Conservation (phyloP, 2,888 invertebrate species). For the Folsomia manolachei region DNA sequence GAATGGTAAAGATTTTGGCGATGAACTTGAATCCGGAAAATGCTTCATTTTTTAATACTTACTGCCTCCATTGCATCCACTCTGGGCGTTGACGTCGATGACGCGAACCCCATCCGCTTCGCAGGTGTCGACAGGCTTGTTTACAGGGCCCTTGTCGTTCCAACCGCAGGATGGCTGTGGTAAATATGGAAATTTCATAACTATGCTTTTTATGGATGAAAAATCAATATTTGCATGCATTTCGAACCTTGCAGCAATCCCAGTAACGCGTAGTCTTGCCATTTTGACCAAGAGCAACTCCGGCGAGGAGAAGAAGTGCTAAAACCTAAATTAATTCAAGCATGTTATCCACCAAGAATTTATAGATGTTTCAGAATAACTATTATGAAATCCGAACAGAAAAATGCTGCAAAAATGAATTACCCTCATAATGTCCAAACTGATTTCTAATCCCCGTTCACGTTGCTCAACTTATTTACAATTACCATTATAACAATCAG, state of each 20-base stretch:
- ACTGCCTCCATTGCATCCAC: slow-evolving; percentile 37
- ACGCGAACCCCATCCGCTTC: slow-evolving; percentile 21
- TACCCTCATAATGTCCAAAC: not conserved
- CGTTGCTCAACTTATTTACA: too few relatives aligned
- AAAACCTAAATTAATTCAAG: too few relatives aligned
- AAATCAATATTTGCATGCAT: too few relatives aligned
- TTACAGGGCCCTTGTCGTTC: slow-evolving; percentile 29
- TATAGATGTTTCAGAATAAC: too few relatives aligned
- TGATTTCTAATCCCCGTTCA: too few relatives aligned
- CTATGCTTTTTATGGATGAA: not conserved
- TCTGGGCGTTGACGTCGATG: slow-evolving; percentile 25
- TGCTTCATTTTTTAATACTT: too few relatives aligned
- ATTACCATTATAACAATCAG: too few relatives aligned
- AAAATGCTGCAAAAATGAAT: too few relatives aligned
- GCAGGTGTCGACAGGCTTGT: slow-evolving; percentile 25
- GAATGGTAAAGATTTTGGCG: not conserved
- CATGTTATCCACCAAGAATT: too few relatives aligned
- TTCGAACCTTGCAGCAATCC: slow-evolving; percentile 36
- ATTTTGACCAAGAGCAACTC: not conserved
- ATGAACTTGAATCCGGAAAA: not conserved
- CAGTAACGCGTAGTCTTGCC: slow-evolving; percentile 27
- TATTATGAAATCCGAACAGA: too few relatives aligned
- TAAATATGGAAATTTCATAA: not conserved
- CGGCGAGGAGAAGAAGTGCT: not conserved
- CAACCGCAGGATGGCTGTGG: slow-evolving; percentile 30